These are phyloP conservation scores for Brenthis daphne DNA, from an alignment of 2,888 invertebrate genomes.

Conservation along the genomic window DNA sequence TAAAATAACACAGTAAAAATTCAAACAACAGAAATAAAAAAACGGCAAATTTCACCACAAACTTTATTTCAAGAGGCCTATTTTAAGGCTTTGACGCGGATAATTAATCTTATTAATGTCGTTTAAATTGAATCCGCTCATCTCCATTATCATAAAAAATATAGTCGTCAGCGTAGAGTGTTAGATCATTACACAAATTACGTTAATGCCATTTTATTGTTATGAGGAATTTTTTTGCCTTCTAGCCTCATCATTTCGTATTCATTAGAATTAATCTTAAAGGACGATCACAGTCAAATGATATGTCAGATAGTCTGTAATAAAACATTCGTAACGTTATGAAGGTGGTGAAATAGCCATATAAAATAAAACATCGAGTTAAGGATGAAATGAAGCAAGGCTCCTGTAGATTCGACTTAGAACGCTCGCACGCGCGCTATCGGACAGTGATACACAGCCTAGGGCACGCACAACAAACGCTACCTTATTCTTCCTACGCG, in stretches of 20 bases:
- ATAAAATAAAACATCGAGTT: constrained; percentile 33
- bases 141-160: constrained; percentile 46
- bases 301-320: neutral
- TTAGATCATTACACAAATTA: constrained; percentile 43
- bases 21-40: constrained; percentile 36
- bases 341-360: constrained; percentile 33
- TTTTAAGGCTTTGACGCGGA: constrained; percentile 42
- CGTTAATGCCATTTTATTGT: constrained; percentile 35
- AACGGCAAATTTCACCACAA: constrained; percentile 44
- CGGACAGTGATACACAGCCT: constrained; percentile 82
- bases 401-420: constrained; percentile 65
- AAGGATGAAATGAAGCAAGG: constrained; percentile 39
- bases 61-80: constrained; percentile 40
- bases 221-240: constrained; percentile 13
- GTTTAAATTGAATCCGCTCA: constrained; percentile 46
- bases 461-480: constrained; percentile 82
- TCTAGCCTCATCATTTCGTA: constrained; percentile 9
- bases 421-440: constrained; percentile 77
- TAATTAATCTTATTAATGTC: constrained; percentile 48
- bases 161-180: constrained; percentile 41
- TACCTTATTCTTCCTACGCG: constrained; percentile 78
- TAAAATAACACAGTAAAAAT: constrained; percentile 37
- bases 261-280: neutral
- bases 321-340: neutral
- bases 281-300: neutral